These are phyloP conservation scores for Nycticryphes semicollaris DNA, from an alignment of 2,113 vertebrate species.

Conservation along the genomic window DNA sequence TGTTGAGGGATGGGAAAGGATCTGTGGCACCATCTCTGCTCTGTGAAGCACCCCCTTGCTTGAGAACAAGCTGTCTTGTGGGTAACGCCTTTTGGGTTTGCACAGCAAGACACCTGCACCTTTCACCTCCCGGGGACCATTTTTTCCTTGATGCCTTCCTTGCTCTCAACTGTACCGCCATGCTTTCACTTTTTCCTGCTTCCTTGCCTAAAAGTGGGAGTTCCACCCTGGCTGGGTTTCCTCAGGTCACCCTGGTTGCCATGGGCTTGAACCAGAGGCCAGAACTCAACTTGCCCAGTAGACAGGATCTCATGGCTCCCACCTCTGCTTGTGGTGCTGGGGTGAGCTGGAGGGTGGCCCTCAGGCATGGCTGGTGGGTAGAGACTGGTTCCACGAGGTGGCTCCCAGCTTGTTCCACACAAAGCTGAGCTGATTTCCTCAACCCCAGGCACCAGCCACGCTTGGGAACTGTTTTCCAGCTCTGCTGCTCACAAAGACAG, in stretches of 20 bases:
- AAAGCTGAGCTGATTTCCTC: not conserved
- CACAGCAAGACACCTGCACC: not conserved
- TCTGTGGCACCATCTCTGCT: not conserved
- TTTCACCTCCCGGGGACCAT: not conserved
- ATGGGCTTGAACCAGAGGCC: not conserved
- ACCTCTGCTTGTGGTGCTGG: not conserved
- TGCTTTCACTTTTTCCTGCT: not conserved
- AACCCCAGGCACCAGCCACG: not conserved
- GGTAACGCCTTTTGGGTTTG: not conserved
- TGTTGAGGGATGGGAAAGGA: not conserved
- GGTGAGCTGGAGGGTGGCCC: not conserved
- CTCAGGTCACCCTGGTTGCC: not conserved
- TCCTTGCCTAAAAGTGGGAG: not conserved
- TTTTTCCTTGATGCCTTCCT: not conserved
- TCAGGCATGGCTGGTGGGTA: not conserved
- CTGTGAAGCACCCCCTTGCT: not conserved
- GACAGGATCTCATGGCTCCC: not conserved
- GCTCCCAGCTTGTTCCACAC: not conserved
- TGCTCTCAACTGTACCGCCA: not conserved
- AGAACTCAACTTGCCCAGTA: not conserved
- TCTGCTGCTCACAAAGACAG: not conserved
- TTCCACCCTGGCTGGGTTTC: not conserved
- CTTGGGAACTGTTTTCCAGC: conserved; percentile 33
- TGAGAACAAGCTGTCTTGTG: not conserved
- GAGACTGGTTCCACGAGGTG: not conserved